Evolutionary conservation across 2,888 invertebrate species (phyloP).

Genomic region (Thymelicus lineola): DNA sequence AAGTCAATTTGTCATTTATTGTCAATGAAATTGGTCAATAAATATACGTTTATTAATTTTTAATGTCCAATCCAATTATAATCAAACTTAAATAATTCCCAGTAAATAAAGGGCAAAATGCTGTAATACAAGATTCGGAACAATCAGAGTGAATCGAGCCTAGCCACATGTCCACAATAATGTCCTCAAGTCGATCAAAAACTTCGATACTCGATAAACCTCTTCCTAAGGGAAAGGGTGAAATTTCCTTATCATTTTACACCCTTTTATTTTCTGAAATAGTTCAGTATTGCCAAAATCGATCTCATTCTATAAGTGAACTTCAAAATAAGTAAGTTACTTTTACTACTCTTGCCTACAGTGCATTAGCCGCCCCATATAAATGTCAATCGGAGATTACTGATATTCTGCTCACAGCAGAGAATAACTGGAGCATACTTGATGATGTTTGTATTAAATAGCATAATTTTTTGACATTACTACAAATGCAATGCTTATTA

Average conservation of each 20-base stretch:
- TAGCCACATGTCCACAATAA: conserved; percentile 47
- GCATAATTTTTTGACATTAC: no score
- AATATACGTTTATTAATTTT: no score
- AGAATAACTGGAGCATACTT: no score
- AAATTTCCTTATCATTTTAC: conserved; percentile 96
- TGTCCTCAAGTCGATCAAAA: conserved; percentile 86
- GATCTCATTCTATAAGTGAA: conserved; percentile 97
- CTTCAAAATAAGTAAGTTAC: conserved; percentile 94
- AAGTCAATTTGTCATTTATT: no score
- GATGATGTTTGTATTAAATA: no score
- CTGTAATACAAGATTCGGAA: background rate
- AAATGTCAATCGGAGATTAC: no score
- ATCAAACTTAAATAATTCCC: background rate
- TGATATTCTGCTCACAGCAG: no score
- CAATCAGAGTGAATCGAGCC: background rate
- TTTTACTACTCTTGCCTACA: no score
- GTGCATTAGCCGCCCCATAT: no score
- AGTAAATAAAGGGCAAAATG: background rate
- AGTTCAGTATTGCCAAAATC: conserved; percentile 98
- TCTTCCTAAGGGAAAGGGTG: conserved; percentile 95
- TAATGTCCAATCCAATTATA: no score
- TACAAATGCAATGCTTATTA: no score
- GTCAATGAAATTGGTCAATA: no score
- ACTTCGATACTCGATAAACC: conserved; percentile 95
- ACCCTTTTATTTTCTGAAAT: conserved; percentile 98